Percentiles rank a stretch among this genome's conserved stretches.
phyloP scores from a whole-genome alignment of 2,888 invertebrate genomes.

The Melieria crassipennis region DNA sequence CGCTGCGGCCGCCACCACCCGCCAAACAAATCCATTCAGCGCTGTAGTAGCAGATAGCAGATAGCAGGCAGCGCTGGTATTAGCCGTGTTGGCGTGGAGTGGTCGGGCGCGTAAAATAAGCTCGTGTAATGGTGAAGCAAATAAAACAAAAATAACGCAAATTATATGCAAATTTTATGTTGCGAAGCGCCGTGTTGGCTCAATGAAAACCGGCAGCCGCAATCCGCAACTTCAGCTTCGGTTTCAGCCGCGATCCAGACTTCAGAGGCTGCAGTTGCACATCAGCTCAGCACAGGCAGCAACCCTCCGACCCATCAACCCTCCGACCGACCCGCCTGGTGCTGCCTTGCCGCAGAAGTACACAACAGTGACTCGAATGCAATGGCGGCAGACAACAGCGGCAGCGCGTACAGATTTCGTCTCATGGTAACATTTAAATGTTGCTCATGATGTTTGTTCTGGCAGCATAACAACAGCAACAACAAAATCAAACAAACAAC shows the following conservation, averaged over 20 bases:
- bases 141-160: conserved; percentile 58
- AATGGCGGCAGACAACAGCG: too few species aligned
- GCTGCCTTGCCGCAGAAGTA: too few species aligned
- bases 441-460: conserved; percentile 42
- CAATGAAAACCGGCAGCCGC: too few species aligned
- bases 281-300: too few species aligned
- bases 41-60: neutral
- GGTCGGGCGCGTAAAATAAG: conserved; percentile 36
- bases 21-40: conserved; percentile 1
- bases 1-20: neutral
- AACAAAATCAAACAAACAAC: too few species aligned
- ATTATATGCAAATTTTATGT: conserved; percentile 64
- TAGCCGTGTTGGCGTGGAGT: neutral
- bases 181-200: neutral
- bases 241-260: too few species aligned
- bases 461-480: conserved; percentile 7
- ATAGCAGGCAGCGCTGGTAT: too few species aligned
- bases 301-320: too few species aligned
- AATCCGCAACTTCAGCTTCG: neutral
- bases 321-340: too few species aligned
- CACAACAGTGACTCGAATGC: too few species aligned
- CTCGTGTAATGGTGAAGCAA: conserved; percentile 40
- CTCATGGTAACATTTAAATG: conserved; percentile 51
- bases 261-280: too few species aligned
- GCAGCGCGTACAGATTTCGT: too few species aligned